Base-by-base conservation (phyloP, 2,888 invertebrate genomes). In the Chloroclystis v-ata region DNA sequence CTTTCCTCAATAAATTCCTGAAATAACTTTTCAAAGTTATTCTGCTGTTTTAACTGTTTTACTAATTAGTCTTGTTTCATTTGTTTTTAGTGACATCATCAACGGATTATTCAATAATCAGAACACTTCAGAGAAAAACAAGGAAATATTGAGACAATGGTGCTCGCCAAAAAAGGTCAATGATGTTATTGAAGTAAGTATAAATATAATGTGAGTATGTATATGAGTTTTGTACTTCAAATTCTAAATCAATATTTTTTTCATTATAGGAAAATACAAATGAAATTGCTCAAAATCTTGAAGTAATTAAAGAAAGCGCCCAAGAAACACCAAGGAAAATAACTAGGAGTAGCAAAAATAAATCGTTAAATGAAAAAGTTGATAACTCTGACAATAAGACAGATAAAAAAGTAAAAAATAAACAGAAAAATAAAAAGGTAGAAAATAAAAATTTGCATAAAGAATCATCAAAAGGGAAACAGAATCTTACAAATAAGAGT, bases 81-180 rank as follows among this genome's bases (percentile, higher is more conserved):
- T 28, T 16, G 39, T 29, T 55, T 65, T 1, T 72, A 82, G 82
- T 37, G 61, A 69, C 1, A 66, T 80, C 0, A 13, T 82, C n/a
- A 68, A 76, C 2, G 67, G 63, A 0, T n/a, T 78, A 0, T 60
- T 80, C 6, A 67, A 65, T 7, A 62, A 60, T 7, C 28, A 65
- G 0, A 69, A 61, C 6, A 73, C 72, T 0, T 13, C 28, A 0
- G 25, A 55, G 0, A 78, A 77, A 29, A 59, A 52, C 0, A 78
- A 79, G 24, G 72, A 70, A 0, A 62, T 63, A 0, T 4, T 71
- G 0, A 69, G 59, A 24, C 69, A 69, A 8, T 78, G 77, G 75
- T 61, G 53, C 2, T 75, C 83, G 0, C 82, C 81, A 0, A 74
- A 71, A 54, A 79, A 80, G 43, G n/a, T 24, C 25, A 28, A 14